Evolutionary conservation across 30 jellyfish, hydroid and myxozoan genomes (phyloP), one percentile per base, ranked within the genome.

Genomic region (Nemopilema nomurai): DNA sequence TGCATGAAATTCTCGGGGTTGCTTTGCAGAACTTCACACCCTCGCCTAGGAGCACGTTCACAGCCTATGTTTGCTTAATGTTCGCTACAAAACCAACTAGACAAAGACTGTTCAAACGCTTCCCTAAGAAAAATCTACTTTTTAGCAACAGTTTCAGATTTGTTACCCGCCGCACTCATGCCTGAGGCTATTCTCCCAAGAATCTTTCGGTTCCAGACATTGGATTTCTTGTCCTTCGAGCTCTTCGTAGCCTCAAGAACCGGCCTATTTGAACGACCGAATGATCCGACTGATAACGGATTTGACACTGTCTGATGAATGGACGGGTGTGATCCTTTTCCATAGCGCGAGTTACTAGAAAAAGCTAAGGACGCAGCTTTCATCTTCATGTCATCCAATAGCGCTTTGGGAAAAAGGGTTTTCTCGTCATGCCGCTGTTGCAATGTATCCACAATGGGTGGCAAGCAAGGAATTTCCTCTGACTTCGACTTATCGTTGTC

Each of bases 321-420:
- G 23, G 83, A 32, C 65, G 86, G 83, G 28, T 84, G 62, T 0
- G 87, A 74, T 21, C 72, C 85, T 41, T 84, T 84, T 21, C 87
- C 86, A 65, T 64, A 79, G 18, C 79, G 84, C 1, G 87, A 63
- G 33, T 83, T 22, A 85, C 87, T 65, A 8, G 93, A 62, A 51
- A 84, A 84, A 22, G 88, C 93, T 25, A 84, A 66, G 8, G 93
- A 67, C 21, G 97, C 95, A 18, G 97, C 67, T 63, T 79, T 87
- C 91, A 88, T 71, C 50, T 84, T 92, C 96, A 83, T 66, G 0
- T 92, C 98, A 23, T 92, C 98, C 0, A 92, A 88, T 1, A 92
- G 80, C 8, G 90, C 75, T 62, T 92, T 92, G 19, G 98, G 98
- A 66, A 92, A 92, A 29, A 92, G 49, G 63, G 96, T 87, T 67